phyloP scores from a whole-genome alignment of 1,140 invertebrate species.

The Caenorhabditis brenneri region DNA sequence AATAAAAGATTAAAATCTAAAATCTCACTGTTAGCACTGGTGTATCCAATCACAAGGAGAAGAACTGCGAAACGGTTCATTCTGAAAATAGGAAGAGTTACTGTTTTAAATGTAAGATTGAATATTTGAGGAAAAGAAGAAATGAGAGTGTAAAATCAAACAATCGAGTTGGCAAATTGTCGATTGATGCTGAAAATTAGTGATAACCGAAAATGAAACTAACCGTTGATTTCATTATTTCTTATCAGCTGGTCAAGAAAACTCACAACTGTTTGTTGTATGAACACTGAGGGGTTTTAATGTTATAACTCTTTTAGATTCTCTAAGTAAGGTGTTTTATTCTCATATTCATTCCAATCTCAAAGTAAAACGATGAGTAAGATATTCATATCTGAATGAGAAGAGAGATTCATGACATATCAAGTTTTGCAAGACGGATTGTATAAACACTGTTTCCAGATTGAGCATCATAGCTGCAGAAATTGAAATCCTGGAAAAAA shows the following conservation, averaged over 20 bases:
- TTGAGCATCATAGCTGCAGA: conserved; percentile 32
- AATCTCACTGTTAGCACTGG: not conserved
- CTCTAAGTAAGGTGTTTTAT: too few relatives aligned
- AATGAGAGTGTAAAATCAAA: not conserved
- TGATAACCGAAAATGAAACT: conserved; percentile 37
- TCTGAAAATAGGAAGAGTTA: not conserved
- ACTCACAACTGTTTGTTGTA: conserved; percentile 8
- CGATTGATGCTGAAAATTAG: conserved; percentile 26
- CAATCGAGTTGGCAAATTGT: conserved; percentile 26
- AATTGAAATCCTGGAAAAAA: conserved; percentile 43
- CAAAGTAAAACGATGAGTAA: too few relatives aligned
- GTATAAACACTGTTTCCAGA: not conserved
- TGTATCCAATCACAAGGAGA: not conserved
- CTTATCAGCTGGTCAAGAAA: not conserved
- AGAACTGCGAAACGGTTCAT: conserved; percentile 27
- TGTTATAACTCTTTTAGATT: too few relatives aligned
- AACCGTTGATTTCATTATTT: conserved; percentile 30
- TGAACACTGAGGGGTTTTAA: not conserved
- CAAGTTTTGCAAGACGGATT: conserved; percentile 43
- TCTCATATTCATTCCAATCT: too few relatives aligned
- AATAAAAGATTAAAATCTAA: not conserved
- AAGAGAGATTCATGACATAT: conserved; percentile 23
- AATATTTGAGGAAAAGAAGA: not conserved
- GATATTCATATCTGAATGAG: too few relatives aligned
- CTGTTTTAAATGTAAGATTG: not conserved